These are phyloP conservation scores for Xestia c-nigrum DNA, from an alignment of 2,888 invertebrate genomes.

Conservation along the genomic window DNA sequence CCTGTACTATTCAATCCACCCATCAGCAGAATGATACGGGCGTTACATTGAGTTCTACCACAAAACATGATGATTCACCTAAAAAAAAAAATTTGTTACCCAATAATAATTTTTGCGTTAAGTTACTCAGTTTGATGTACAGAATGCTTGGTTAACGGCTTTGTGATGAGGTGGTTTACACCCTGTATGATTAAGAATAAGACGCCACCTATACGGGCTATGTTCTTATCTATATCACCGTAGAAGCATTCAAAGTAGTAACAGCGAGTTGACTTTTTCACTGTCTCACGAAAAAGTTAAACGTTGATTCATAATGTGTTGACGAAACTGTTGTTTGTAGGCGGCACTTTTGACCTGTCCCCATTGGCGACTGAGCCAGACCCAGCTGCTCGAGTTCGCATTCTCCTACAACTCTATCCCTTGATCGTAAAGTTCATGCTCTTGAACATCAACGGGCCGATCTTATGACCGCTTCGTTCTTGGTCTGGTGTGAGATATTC, in stretches of 20 bases:
- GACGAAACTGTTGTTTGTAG: background rate
- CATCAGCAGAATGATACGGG: no score
- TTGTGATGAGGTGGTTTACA: no score
- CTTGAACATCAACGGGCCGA: background rate
- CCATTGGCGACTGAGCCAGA: background rate
- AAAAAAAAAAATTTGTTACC: no score
- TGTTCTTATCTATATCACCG: background rate
- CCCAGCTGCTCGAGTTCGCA: background rate
- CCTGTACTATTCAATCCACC: no score
- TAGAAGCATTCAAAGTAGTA: background rate
- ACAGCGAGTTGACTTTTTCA: background rate
- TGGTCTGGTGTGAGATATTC: background rate
- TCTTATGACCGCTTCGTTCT: background rate
- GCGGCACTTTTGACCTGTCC: background rate
- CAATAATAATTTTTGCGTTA: no score
- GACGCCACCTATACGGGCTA: slow-evolving; percentile 16
- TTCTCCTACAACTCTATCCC: background rate
- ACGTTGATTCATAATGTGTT: slow-evolving; percentile 1
- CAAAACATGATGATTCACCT: no score
- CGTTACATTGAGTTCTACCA: no score
- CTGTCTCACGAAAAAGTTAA: background rate
- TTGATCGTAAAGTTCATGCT: background rate
- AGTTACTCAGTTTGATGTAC: no score
- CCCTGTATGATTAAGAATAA: no score
- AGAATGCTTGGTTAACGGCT: no score